A percentile compares a stretch with the other conserved stretches of the same genome.
These are phyloP conservation scores for Amblyteles armatorius DNA, from an alignment of 2,888 invertebrate genomes.

Conservation along the genomic window DNA sequence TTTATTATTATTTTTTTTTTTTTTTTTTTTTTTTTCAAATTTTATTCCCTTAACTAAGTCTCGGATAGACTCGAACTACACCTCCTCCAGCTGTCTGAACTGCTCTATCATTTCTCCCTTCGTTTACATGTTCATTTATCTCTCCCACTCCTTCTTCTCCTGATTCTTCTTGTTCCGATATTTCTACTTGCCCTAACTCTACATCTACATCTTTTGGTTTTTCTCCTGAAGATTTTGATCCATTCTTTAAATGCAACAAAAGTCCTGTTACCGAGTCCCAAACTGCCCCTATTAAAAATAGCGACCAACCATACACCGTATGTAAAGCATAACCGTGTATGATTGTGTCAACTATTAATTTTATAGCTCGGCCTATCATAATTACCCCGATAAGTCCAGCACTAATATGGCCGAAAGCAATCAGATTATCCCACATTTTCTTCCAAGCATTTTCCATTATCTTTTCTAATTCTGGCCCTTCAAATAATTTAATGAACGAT, in stretches of 20 bases:
- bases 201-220: not conserved
- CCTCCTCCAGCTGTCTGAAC: too few species aligned
- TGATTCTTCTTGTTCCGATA: not conserved
- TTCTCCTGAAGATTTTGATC: not conserved
- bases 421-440: slow-evolving; percentile 36
- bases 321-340: slow-evolving; percentile 49
- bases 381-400: slow-evolving; percentile 47
- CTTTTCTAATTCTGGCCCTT: slow-evolving; percentile 31
- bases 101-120: not conserved
- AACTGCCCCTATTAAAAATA: slow-evolving; percentile 28
- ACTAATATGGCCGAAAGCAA: slow-evolving; percentile 37
- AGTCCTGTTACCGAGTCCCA: slow-evolving; percentile 1
- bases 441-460: slow-evolving; percentile 41
- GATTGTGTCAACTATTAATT: slow-evolving; percentile 37
- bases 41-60: too few species aligned
- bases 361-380: slow-evolving; percentile 29
- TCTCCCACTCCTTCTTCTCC: not conserved
- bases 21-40: too few species aligned
- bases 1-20: too few species aligned
- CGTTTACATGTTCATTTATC: not conserved
- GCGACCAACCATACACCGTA: slow-evolving; percentile 45
- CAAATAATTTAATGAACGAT: slow-evolving; percentile 19
- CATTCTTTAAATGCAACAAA: not conserved
- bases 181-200: not conserved
- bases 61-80: too few species aligned